Evolutionary conservation across 2,797 vertebrate genomes (phyloP), one percentile per base, ranked within the genome.

Genomic region (Poecilia gillii): DNA sequence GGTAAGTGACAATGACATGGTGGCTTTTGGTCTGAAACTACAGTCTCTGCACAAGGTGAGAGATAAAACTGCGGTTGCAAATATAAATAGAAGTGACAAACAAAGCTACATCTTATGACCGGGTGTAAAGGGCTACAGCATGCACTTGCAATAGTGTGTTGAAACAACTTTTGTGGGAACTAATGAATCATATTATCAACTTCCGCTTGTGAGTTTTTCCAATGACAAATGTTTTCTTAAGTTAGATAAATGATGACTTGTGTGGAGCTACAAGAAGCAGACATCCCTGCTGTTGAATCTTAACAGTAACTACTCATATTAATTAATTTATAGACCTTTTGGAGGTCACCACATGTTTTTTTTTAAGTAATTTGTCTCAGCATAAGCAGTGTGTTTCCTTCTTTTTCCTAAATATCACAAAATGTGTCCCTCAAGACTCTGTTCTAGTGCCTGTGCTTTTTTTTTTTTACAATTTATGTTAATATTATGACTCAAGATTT

Each of bases 21-120:
- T 36, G 41, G 74, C 45, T 73, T 39, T 12, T 79, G 49, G 78
- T 68, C 51, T 70, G 23, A 76, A 49, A 74, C 43, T 53, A 62
- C 7, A 14, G 13, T 2, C 16, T 39, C 75, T n/a, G 45, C 84
- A 71, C 62, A 72, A 81, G 33, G 85, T 88, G 59, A 81, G 77
- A 89, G 55, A 36, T 74, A 18, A 41, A 3, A 45, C 7, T 70
- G 80, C 13, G 12, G 57, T 71, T 80, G 25, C 41, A 80, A 68
- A 75, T 62, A n/a, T 66, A 71, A 46, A 75, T 39, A 25, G 25
- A 66, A 33, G 0, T 3, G 20, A 43, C 78, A 33, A 31, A 8
- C 28, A 83, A 11, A 28, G 28, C 12, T 31, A 39, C 14, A 28
- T 75, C 49, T 64, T 20, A 39, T 62, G 51, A 73, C 25, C 55